phyloP scores from a whole-genome alignment of 2,797 vertebrate species.

The Pagetopsis macropterus region DNA sequence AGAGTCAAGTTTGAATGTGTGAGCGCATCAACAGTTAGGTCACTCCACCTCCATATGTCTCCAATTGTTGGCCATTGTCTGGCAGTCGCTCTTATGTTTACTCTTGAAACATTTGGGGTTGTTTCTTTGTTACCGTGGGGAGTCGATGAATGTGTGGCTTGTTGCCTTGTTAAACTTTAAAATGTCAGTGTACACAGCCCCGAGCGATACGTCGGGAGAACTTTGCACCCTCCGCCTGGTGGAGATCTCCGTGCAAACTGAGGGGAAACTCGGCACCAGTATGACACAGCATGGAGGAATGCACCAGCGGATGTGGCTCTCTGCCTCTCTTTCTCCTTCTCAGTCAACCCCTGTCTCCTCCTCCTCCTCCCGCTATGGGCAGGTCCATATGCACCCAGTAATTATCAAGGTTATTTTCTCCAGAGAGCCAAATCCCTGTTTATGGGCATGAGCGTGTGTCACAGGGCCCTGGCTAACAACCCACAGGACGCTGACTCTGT shows the following conservation, averaged over 20 bases:
- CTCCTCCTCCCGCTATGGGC: slow-evolving; percentile 62
- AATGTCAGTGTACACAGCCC: slow-evolving; percentile 45
- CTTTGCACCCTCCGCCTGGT: slow-evolving; percentile 55
- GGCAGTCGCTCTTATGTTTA: slow-evolving; percentile 4
- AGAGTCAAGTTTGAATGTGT: slow-evolving; percentile 31
- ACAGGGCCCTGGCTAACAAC: slow-evolving; percentile 71
- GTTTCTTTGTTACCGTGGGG: slow-evolving; percentile 39
- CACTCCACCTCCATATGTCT: slow-evolving; percentile 36
- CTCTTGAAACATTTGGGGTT: slow-evolving; percentile 36
- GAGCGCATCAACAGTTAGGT: slow-evolving; percentile 48
- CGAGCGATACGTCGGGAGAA: slow-evolving; percentile 56
- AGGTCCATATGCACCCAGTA: slow-evolving; percentile 80
- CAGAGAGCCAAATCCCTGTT: slow-evolving; percentile 82
- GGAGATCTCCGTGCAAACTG: slow-evolving; percentile 66
- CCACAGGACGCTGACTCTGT: slow-evolving; percentile 63
- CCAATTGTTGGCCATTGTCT: slow-evolving; percentile 26
- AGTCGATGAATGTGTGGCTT: slow-evolving; percentile 36
- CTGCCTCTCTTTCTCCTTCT: slow-evolving; percentile 54
- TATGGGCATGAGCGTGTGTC: slow-evolving; percentile 82
- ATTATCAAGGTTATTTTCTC: slow-evolving; percentile 85
- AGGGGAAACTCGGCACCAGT: slow-evolving; percentile 77
- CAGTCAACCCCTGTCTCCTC: slow-evolving; percentile 49
- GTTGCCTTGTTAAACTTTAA: slow-evolving; percentile 67
- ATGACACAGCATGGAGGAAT: slow-evolving; percentile 81
- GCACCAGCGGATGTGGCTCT: slow-evolving; percentile 75